These are phyloP conservation scores for Schizaphis graminum DNA, from an alignment of 2,888 invertebrate genomes.

Conservation along the genomic window DNA sequence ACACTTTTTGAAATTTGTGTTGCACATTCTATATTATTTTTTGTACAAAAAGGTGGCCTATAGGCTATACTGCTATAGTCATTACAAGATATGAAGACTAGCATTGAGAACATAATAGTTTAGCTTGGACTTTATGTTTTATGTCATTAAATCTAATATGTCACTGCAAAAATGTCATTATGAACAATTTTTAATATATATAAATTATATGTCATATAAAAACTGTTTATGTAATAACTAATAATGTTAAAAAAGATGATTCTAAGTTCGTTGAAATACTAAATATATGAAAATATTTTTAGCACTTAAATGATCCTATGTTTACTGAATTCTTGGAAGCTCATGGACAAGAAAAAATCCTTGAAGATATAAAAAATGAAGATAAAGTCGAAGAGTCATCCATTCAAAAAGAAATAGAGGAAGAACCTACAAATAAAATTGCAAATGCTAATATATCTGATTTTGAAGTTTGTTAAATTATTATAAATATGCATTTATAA, in stretches of 20 bases:
- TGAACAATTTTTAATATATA: background rate
- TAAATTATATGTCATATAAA: background rate
- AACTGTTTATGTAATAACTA: background rate
- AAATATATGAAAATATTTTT: slow-evolving; percentile 50
- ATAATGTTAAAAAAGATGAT: background rate
- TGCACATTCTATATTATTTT: too few species aligned
- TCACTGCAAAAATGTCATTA: background rate
- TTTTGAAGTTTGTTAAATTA: slow-evolving; percentile 75
- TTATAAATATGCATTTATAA: slow-evolving; percentile 64
- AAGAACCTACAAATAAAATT: slow-evolving; percentile 68
- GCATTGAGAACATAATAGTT: too few species aligned
- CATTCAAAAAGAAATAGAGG: slow-evolving; percentile 68
- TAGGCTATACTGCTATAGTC: too few species aligned
- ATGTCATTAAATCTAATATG: background rate
- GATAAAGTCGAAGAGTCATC: slow-evolving; percentile 67
- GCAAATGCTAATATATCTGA: slow-evolving; percentile 84
- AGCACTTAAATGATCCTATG: slow-evolving; percentile 89
- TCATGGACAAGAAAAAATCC: slow-evolving; percentile 76
- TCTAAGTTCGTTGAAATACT: background rate
- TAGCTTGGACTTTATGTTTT: background rate
- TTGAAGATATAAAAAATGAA: slow-evolving; percentile 75
- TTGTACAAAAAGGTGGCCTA: too few species aligned
- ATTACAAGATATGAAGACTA: too few species aligned
- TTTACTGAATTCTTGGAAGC: slow-evolving; percentile 91
- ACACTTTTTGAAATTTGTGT: too few species aligned